phyloP scores from a whole-genome alignment of 1,140 invertebrate species.

The Parapsyche elsis region DNA sequence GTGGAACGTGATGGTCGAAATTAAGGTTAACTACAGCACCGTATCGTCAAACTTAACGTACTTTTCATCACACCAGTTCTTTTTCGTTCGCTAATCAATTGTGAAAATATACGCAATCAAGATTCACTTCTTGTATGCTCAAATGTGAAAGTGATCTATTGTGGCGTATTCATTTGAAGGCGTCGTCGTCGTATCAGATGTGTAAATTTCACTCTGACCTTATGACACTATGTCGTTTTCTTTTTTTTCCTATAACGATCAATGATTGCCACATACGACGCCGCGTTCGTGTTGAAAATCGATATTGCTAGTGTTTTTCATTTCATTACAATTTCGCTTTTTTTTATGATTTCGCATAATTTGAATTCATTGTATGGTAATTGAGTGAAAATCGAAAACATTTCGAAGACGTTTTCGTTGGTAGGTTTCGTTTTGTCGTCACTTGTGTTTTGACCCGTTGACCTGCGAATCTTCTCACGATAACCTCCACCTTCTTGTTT shows the following conservation, averaged over 20 bases:
- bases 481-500: background rate
- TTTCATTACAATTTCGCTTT: background rate
- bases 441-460: background rate
- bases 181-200: background rate
- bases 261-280: background rate
- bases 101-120: too few species aligned
- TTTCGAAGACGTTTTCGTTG: background rate
- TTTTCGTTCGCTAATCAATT: too few species aligned
- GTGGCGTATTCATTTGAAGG: background rate
- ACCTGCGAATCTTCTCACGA: conserved; percentile 16
- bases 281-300: too few species aligned
- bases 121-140: too few species aligned
- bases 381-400: conserved; percentile 16
- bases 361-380: background rate
- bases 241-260: background rate
- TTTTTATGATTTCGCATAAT: background rate
- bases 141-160: too few species aligned
- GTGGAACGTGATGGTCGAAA: background rate
- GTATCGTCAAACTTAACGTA: background rate
- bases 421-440: background rate
- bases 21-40: background rate
- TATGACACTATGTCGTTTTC: conserved; percentile 1
- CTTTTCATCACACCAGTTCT: background rate
- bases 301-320: too few species aligned
- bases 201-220: conserved; percentile 19